A percentile compares a stretch with the other conserved stretches of the same genome.
phyloP scores from a whole-genome alignment of 2,888 invertebrate genomes.

The Pachliopta kotzebuea region DNA sequence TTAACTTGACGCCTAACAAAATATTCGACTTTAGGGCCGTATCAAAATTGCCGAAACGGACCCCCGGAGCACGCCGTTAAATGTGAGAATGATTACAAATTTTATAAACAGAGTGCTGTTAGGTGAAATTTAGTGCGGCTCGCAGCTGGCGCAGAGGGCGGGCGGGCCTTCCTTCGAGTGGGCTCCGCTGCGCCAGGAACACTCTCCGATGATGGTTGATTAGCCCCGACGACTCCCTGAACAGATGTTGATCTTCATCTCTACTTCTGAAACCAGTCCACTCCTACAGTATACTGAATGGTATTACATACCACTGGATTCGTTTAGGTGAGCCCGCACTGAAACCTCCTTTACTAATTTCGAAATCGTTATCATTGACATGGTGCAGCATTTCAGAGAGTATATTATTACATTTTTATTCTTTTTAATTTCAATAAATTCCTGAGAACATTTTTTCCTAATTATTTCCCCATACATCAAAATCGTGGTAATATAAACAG shows the following conservation, averaged over 20 bases:
- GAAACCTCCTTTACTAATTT: too few relatives aligned
- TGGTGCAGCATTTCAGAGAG: too few relatives aligned
- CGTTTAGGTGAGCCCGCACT: too few relatives aligned
- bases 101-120: slow-evolving; percentile 77
- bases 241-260: slow-evolving; percentile 62
- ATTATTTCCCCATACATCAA: too few relatives aligned
- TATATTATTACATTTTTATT: too few relatives aligned
- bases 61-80: slow-evolving; percentile 72
- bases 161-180: too few relatives aligned
- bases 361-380: too few relatives aligned
- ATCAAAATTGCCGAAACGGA: slow-evolving; percentile 79
- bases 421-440: too few relatives aligned
- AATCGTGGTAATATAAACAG: too few relatives aligned
- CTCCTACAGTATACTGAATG: too few relatives aligned
- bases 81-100: slow-evolving; percentile 80
- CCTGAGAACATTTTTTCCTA: too few relatives aligned
- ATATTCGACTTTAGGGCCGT: slow-evolving; percentile 77
- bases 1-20: slow-evolving; percentile 77
- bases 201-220: slow-evolving; percentile 69
- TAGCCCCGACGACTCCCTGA: slow-evolving; percentile 69
- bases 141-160: slow-evolving; percentile 69
- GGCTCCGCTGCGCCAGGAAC: slow-evolving; percentile 46
- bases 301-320: too few relatives aligned
- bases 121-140: slow-evolving; percentile 72
- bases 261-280: slow-evolving; percentile 25